phyloP scores from a whole-genome alignment of 1,140 invertebrate genomes.

The Venustaconcha ellipsiformis region DNA sequence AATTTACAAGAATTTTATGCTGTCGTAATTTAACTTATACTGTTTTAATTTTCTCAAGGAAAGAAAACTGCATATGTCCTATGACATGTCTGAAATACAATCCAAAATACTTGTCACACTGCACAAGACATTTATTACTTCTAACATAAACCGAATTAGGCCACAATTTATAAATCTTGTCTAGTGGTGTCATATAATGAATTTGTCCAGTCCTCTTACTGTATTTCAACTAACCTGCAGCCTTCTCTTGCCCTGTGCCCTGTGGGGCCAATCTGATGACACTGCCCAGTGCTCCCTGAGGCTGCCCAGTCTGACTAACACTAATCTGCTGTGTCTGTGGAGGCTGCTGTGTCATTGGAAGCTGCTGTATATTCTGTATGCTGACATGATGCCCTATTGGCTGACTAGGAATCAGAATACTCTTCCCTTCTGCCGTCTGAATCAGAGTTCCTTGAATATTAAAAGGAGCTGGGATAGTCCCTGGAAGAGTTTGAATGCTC shows the following conservation, averaged over 20 bases:
- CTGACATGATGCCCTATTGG: constrained; percentile 44
- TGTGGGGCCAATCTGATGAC: constrained; percentile 34
- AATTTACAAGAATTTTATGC: no score
- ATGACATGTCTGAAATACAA: no score
- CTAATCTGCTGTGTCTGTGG: constrained; percentile 23
- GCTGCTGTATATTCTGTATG: constrained; percentile 40
- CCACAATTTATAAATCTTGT: no score
- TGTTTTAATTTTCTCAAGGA: no score
- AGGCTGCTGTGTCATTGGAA: constrained; percentile 30
- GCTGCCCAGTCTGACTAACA: constrained; percentile 19
- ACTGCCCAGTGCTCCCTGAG: constrained; percentile 29
- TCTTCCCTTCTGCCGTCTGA: constrained; percentile 51
- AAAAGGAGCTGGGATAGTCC: constrained; percentile 22
- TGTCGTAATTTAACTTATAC: no score
- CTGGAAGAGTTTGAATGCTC: constrained; percentile 31
- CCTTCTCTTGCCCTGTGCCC: neutral
- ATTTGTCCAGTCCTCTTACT: no score
- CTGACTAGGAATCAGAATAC: constrained; percentile 51
- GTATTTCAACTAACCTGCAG: no score
- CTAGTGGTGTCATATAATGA: neutral
- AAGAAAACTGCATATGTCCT: no score
- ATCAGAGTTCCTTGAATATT: constrained; percentile 49
- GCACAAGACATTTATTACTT: no score
- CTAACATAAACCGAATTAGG: no score
- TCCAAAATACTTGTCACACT: no score